Conservation (phyloP, 2,113 vertebrate genomes). For the Dicerorhinus sumatrensis region DNA sequence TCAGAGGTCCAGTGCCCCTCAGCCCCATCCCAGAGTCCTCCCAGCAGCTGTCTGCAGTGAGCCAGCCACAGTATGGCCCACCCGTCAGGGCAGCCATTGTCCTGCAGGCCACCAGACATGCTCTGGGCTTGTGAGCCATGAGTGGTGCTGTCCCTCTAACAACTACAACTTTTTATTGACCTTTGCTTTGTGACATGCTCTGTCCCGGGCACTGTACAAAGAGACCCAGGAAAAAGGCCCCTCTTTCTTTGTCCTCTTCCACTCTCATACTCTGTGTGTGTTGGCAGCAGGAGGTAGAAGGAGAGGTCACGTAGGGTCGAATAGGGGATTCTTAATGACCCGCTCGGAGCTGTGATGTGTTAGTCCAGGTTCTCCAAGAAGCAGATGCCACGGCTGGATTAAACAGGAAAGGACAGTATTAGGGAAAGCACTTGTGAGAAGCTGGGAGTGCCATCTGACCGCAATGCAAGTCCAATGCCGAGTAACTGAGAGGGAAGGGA, state of each 20-base stretch:
- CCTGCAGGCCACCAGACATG: background rate
- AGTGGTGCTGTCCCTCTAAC: background rate
- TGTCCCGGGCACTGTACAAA: background rate
- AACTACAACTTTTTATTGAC: background rate
- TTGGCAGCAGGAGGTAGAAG: background rate
- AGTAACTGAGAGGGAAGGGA: background rate
- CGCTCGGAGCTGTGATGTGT: background rate
- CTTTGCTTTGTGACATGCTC: background rate
- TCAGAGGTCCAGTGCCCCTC: background rate
- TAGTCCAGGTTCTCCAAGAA: background rate
- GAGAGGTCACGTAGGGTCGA: background rate
- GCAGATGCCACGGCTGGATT: background rate
- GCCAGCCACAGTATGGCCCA: background rate
- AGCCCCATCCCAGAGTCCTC: background rate
- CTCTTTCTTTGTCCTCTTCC: background rate
- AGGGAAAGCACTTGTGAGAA: background rate
- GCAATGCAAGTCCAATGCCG: background rate
- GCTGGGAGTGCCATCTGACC: background rate
- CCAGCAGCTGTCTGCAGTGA: background rate
- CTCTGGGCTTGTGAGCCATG: fast-evolving
- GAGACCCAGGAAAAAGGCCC: background rate
- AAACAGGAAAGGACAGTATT: background rate
- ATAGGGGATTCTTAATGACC: background rate
- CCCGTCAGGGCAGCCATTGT: fast-evolving
- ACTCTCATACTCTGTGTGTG: background rate